phyloP scores from a whole-genome alignment of 2,888 invertebrate genomes.

The Hermodice carunculata region DNA sequence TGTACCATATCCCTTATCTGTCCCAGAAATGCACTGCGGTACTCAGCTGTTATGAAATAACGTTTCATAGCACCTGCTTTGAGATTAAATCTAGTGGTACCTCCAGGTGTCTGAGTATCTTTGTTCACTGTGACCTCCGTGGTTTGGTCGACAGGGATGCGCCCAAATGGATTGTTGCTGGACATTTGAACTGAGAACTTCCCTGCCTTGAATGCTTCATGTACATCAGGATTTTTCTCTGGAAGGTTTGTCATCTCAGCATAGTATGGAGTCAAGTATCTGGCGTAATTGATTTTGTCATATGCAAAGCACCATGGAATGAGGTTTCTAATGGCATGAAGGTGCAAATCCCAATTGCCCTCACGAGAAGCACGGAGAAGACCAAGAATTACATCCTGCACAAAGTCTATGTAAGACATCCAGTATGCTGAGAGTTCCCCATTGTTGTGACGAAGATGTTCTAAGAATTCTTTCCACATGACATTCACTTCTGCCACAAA shows the following conservation, averaged over 20 bases:
- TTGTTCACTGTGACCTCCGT: constrained; percentile 26
- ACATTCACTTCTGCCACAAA: background rate
- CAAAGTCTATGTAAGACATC: constrained; percentile 21
- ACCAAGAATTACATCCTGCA: constrained; percentile 21
- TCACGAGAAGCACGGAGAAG: constrained; percentile 17
- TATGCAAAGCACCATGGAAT: constrained; percentile 28
- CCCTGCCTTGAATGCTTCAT: constrained; percentile 22
- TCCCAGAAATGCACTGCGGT: constrained; percentile 21
- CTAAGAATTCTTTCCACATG: constrained; percentile 14
- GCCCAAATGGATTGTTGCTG: constrained; percentile 36
- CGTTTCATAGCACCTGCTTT: constrained; percentile 15
- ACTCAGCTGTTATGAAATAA: constrained; percentile 23
- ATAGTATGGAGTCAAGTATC: constrained; percentile 31
- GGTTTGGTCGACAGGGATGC: constrained; percentile 38
- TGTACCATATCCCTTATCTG: constrained; percentile 15
- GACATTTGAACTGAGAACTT: constrained; percentile 36
- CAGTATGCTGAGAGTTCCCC: constrained; percentile 10
- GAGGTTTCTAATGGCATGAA: constrained; percentile 1
- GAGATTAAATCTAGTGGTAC: constrained; percentile 15
- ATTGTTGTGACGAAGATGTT: constrained; percentile 13
- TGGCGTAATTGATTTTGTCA: constrained; percentile 23
- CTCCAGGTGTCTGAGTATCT: constrained; percentile 26
- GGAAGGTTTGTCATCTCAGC: constrained; percentile 35
- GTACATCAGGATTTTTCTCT: constrained; percentile 17
- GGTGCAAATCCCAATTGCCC: constrained; percentile 21